A percentile compares a stretch with the other conserved stretches of the same genome.
These are phyloP conservation scores for Edolisoma coerulescens DNA, from an alignment of 2,113 vertebrate genomes.

Conservation along the genomic window DNA sequence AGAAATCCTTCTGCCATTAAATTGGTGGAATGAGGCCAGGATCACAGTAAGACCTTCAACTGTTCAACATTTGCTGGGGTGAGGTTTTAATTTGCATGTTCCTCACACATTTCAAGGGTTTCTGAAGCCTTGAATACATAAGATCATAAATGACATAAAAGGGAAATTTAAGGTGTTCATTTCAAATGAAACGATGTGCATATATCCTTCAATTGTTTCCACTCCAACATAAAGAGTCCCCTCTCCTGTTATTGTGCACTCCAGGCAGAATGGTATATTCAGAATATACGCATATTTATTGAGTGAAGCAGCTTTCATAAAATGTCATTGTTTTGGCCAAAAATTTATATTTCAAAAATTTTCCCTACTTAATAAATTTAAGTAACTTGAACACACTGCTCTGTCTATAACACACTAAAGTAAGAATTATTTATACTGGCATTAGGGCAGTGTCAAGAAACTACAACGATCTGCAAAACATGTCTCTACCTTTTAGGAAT, in stretches of 20 bases:
- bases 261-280: not conserved
- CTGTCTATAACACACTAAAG: not conserved
- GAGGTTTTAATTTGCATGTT: not conserved
- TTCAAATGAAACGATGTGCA: not conserved
- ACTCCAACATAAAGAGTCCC: not conserved
- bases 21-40: not conserved
- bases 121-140: not conserved
- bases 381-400: not conserved
- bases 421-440: not conserved
- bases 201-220: not conserved
- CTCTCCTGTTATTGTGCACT: not conserved
- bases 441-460: not conserved
- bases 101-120: not conserved
- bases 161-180: not conserved
- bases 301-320: not conserved
- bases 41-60: not conserved
- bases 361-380: not conserved
- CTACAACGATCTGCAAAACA: not conserved
- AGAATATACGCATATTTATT: not conserved
- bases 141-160: not conserved
- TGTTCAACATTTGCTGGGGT: not conserved
- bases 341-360: not conserved
- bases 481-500: not conserved
- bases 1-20: not conserved
- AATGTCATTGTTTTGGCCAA: not conserved